Evolutionary conservation across 2,113 vertebrate genomes (phyloP), one percentile per base, ranked within the genome.

Genomic region (Pachycephala philippinensis): DNA sequence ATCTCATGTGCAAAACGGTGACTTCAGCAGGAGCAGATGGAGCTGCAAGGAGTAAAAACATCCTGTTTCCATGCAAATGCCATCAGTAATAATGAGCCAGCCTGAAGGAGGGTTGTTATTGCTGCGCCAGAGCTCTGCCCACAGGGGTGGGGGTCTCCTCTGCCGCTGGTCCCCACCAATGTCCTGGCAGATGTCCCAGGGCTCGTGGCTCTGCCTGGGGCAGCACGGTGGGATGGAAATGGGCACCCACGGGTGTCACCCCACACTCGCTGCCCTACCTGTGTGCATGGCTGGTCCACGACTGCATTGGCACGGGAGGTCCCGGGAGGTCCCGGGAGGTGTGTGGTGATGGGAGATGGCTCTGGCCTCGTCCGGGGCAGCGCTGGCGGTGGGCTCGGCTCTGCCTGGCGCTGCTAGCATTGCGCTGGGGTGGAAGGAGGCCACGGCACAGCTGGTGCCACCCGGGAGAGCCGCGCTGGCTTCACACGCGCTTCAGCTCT

Each of bases 11-110:
- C 49, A 5, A 59, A 21, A 28, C 30, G 2, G 94, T 95, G 95
- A 97, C 95, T 97, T 96, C 95, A 97, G 93, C 96, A 74, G 86
- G 93, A 97, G 94, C 97, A 97, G 97, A 97, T 97, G 97, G 97
- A 97, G 84, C 90, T 0, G n/a, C 10, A 37, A 96, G 90, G 79
- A 95, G 95, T 87, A 88, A 97, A 96, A 97, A 95, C 97, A 97
- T 97, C 97, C 97, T 96, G 97, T 97, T 96, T 96, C 97, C 96
- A 96, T 96, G 97, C 93, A 95, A 97, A 97, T 97, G 95, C 92
- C 92, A 90, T 94, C 91, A 94, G 92, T 95, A 93, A 95, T 93
- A 90, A 91, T 1, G 28, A 89, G 61, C 82, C 71, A 91, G 74
- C 66, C 87, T 63, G 70, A 84, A 87, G 87, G 77, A 95, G 64